Evolutionary conservation across 2,113 vertebrate species (phyloP), one percentile per base, ranked within the genome.

Genomic region (Oxyura jamaicensis): DNA sequence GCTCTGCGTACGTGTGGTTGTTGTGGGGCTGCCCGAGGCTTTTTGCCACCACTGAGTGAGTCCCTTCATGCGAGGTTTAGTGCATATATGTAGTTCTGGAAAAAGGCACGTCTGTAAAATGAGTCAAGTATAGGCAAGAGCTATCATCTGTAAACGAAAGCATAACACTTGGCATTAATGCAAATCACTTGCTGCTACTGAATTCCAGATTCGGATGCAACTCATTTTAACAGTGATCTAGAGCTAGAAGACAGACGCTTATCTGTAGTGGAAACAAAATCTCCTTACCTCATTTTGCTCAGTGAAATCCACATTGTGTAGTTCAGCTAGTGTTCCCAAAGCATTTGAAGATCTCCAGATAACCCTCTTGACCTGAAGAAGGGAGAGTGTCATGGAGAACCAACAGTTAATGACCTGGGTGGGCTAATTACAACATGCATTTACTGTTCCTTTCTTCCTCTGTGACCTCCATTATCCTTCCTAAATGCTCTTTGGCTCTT

Each of bases 291-390:
- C 26, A 31, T 35, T 92, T 80, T 86, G 26, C 58, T 79, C 20
- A 11, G 75, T 58, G 84, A 91, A 87, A 85, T 66, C 31, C 13
- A 46, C 0, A 0, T 20, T 36, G 25, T 33, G 8, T 33, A 67
- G 76, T 46, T 86, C 35, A 65, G 52, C 31, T 69, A 6, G 1
- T 62, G 68, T 48, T 91, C 18, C 58, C 23, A 31, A 83, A 86
- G 68, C 55, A 12, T 81, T 81, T 85, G 41, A n/a, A 91, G 91
- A 94, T 96, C 28, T 15, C 29, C 60, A 93, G 90, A 95, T 97
- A 96, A 96, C 91, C 91, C 65, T 90, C 46, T 80, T 91, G 91
- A 96, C 90, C 91, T 93, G 90, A 88, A 86, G 82, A 96, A 90
- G 91, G 52, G 87, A 85, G 63, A 88, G 67, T 71, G 59, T 86